Conservation (phyloP, 2,113 vertebrate species). For the Malurus cyaneus region DNA sequence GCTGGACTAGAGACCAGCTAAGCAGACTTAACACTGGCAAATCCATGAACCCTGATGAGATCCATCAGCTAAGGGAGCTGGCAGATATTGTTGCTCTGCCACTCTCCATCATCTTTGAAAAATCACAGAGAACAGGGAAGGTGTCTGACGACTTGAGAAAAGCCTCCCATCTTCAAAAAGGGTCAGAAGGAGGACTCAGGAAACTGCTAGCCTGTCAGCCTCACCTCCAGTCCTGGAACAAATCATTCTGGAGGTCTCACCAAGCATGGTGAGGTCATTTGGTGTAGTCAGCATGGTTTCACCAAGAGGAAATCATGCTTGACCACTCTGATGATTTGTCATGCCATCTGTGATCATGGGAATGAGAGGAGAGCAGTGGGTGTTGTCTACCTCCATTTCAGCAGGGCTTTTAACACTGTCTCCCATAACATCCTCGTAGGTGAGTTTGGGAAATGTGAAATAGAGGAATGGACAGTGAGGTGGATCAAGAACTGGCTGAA, state of each 20-base stretch:
- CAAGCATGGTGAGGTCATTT: background rate
- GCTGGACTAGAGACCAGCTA: background rate
- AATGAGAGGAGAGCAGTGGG: background rate
- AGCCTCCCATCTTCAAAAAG: background rate
- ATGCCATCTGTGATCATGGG: background rate
- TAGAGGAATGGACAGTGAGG: background rate
- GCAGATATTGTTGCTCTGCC: background rate
- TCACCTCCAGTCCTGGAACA: background rate
- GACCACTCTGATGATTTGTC: background rate
- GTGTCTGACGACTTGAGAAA: background rate
- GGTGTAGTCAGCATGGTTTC: background rate
- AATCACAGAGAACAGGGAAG: background rate
- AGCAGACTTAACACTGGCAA: background rate
- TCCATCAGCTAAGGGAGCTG: background rate
- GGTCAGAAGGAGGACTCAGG: background rate
- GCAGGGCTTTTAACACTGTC: background rate
- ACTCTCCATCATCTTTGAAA: background rate
- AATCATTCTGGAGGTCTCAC: background rate
- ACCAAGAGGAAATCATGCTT: background rate
- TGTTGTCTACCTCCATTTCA: fast-evolving
- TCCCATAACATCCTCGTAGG: background rate
- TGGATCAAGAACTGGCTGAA: background rate
- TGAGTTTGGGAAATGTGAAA: background rate
- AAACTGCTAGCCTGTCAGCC: background rate
- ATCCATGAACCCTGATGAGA: background rate